Percentiles rank a stretch among this genome's conserved stretches.
phyloP scores from a whole-genome alignment of 2,888 invertebrate genomes.

The Ceraclea dissimilis region DNA sequence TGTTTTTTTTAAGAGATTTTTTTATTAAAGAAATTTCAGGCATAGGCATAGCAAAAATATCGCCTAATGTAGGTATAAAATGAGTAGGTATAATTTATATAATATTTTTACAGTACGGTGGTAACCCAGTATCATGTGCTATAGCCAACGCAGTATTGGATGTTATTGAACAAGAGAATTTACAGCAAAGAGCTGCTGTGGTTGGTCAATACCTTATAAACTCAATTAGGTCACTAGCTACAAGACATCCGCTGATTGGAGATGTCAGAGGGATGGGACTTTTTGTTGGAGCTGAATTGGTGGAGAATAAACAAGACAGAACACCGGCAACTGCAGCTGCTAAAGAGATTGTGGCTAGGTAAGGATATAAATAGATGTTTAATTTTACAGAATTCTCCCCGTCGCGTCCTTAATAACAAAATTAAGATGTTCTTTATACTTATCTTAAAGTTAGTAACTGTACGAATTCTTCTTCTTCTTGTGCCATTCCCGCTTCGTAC shows the following conservation, averaged over 20 bases:
- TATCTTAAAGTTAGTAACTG: no score
- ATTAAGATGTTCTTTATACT: no score
- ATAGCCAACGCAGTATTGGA: slow-evolving; percentile 92
- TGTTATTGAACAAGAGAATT: slow-evolving; percentile 80
- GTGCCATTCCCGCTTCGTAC: no score
- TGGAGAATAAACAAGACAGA: slow-evolving; percentile 65
- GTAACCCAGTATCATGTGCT: slow-evolving; percentile 97
- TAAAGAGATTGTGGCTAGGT: slow-evolving; percentile 64
- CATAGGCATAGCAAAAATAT: no score
- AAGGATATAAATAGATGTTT: slow-evolving; percentile 21
- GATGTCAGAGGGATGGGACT: slow-evolving; percentile 86
- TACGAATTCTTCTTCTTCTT: no score
- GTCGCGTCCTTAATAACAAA: no score
- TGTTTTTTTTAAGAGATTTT: no score
- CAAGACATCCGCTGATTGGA: slow-evolving; percentile 73
- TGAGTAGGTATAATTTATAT: no score
- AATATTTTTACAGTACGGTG: slow-evolving; percentile 72
- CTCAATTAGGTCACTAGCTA: slow-evolving; percentile 58
- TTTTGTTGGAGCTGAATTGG: slow-evolving; percentile 92
- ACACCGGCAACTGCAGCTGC: slow-evolving; percentile 81
- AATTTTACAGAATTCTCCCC: no score
- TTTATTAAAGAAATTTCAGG: no score
- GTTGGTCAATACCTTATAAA: slow-evolving; percentile 76
- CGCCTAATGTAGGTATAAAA: no score
- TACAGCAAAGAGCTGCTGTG: slow-evolving; percentile 72